Evolutionary conservation across 2,797 vertebrate genomes (phyloP), one percentile per base, ranked within the genome.

Genomic region (Chloroceryle inda): DNA sequence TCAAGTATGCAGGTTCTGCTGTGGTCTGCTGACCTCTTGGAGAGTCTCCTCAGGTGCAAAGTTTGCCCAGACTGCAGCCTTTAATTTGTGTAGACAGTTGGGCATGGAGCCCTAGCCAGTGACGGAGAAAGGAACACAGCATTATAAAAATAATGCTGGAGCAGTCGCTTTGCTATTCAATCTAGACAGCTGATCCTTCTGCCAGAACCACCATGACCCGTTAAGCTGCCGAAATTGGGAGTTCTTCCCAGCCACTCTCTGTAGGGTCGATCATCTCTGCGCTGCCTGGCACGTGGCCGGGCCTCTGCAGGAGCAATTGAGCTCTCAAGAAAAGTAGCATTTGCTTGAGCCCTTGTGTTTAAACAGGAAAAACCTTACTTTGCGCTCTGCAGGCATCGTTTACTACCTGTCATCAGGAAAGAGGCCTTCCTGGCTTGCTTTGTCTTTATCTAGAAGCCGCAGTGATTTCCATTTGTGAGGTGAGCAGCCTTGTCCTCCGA

Each of bases 251-350:
- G 53, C 18, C 26, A 3, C 38, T 58, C 12, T 85, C 35, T 7
- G 16, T 11, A 17, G 53, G 22, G 21, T 24, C 14, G 23, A 6
- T 50, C 0, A 1, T 16, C 59, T 83, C n/a, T 37, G 44, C 5
- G 0, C 29, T 66, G 38, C 67, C 19, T 31, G 45, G 37, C 20
- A 33, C 9, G 1, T 1, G 7, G 42, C 52, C 45, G 47, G 29
- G 44, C 35, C 38, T 42, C 33, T 2, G 13, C 10, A 31, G 49
- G 9, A 50, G 21, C 0, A 0, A 21, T 6, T 44, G 44, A 53
- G 18, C 33, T 66, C 64, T 55, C 21, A 6, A 47, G 52, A 55
- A 71, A 62, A 33, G 24, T 17, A 66, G 40, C 17, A 5, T 63
- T 94, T 74, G 37, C 74, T 81, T 61, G 21, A 77, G 22, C 33